Evolutionary conservation across 1,140 invertebrate genomes (phyloP), one percentile per base, ranked within the genome.

Genomic region (Drosophila ercepeae): DNA sequence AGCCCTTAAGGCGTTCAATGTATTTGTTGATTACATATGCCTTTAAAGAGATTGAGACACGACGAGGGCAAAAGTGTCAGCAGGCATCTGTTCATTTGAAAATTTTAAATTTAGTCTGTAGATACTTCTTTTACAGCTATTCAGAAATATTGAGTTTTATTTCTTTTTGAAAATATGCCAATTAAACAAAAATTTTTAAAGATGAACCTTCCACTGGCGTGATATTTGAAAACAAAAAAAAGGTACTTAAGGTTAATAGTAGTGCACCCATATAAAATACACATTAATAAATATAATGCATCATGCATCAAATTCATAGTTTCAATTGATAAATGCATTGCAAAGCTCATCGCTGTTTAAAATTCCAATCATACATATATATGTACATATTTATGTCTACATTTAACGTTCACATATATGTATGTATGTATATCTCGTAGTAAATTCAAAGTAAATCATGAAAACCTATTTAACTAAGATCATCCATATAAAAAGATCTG

Each of bases 31-130:
- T 53, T 48, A 50, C 46, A 50, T 49, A 36, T 25, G 42, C 18
- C 29, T 46, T 60, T 29, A 48, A 64, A 64, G 60, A 61, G 59
- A 46, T 27, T 25, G 14, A 42, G 13, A 42, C 36, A 23, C 21
- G 13, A 64, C 23, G 34, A 29, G 19, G 46, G 54, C 44, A 36
- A 9, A 46, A 67, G 49, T 32, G 18, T 42, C 11, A 11, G 13
- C 7, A 45, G 18, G 42, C 27, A 48, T 41, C 36, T 53, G 50
- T 29, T 53, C 34, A 50, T 49, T 67, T 54, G 48, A 27, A 25
- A 42, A 64, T 68, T 76, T 76, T 65, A 58, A 64, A 63, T 81
- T 84, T 84, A 84, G 81, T 84, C 67, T 65, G 50, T 73, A 59
- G 68, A 63, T 58, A 86, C 60, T 61, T 36, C 67, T 61, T 76